Evolutionary conservation across 2,113 vertebrate species (phyloP).

Genomic region (Tapirus terrestris): DNA sequence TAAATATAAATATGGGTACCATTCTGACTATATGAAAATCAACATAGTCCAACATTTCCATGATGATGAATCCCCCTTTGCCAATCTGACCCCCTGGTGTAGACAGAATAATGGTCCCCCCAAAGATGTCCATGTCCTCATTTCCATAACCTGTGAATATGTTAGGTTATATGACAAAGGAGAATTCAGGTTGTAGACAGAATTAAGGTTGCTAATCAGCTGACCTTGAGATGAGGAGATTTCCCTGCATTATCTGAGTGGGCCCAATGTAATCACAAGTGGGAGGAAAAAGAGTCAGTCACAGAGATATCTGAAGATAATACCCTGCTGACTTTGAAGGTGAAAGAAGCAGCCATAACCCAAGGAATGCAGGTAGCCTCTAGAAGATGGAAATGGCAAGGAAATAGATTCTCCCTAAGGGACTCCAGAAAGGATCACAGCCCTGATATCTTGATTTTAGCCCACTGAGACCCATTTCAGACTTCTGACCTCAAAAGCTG

Average conservation of each 20-base stretch:
- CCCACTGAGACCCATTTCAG: background rate
- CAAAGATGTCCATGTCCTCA: background rate
- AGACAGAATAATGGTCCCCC: background rate
- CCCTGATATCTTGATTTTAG: background rate
- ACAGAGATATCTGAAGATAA: background rate
- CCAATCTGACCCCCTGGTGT: background rate
- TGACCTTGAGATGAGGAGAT: background rate
- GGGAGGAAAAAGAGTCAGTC: background rate
- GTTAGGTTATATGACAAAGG: background rate
- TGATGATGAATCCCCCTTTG: background rate
- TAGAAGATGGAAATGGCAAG: background rate
- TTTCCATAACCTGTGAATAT: background rate
- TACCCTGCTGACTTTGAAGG: background rate
- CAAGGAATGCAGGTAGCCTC: background rate
- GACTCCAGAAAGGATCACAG: background rate
- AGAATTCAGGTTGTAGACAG: background rate
- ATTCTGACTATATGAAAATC: background rate
- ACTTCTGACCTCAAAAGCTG: background rate
- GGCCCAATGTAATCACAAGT: background rate
- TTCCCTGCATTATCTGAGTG: background rate
- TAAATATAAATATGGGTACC: background rate
- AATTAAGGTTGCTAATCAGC: background rate
- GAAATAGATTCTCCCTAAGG: background rate
- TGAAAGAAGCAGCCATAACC: background rate
- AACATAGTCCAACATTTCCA: background rate